A percentile compares a stretch with the other conserved stretches of the same genome.
phyloP scores from a whole-genome alignment of 2,113 vertebrate species.

The Phyllostomus hastatus region DNA sequence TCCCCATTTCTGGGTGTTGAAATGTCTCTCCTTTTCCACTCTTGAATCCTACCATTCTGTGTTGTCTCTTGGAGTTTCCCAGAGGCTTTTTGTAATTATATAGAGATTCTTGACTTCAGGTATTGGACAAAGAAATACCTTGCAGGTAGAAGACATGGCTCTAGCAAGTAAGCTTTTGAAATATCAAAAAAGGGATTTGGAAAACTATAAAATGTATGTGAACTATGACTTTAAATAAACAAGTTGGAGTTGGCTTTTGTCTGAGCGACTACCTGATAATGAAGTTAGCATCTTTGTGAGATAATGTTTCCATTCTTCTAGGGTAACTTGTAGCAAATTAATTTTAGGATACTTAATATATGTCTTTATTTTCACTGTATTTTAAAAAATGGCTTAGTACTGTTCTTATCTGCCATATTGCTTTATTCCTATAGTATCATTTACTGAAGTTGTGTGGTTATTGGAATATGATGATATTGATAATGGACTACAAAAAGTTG shows the following conservation, averaged over 20 bases:
- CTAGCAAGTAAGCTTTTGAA: not conserved
- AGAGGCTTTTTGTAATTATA: not conserved
- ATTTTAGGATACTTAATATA: conserved; percentile 2
- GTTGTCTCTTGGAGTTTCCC: not conserved
- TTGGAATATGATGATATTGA: conserved; percentile 25
- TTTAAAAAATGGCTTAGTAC: not conserved
- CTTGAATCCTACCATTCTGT: not conserved
- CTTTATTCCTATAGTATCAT: conserved; percentile 32
- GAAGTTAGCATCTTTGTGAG: not conserved
- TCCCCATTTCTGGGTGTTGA: not conserved
- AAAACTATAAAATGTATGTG: not conserved
- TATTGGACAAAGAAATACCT: not conserved
- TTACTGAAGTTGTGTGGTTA: not conserved
- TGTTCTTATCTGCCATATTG: not conserved
- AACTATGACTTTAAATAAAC: conserved; percentile 3
- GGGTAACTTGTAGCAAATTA: conserved; percentile 9
- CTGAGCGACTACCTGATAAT: not conserved
- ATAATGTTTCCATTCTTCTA: conserved; percentile 32
- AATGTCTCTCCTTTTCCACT: not conserved
- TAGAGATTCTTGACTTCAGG: not conserved
- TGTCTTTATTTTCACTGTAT: not conserved
- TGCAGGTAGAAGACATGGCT: not conserved
- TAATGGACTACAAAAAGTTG: conserved; percentile 29
- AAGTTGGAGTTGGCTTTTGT: not conserved
- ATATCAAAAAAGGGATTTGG: not conserved